phyloP scores from a whole-genome alignment of 2,113 vertebrate genomes.

The Dasyprocta punctata region DNA sequence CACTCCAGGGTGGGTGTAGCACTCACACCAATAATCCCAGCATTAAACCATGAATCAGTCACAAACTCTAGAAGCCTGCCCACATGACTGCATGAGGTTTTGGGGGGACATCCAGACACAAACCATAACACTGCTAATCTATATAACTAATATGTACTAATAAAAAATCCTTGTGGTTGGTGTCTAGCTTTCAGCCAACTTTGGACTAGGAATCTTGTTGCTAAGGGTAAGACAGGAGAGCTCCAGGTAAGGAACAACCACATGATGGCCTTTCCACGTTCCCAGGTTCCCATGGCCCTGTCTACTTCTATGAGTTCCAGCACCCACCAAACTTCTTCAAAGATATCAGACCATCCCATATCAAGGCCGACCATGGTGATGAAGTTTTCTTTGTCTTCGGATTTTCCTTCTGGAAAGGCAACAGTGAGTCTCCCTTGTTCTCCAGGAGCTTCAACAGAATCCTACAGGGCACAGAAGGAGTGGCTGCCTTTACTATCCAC shows the following conservation, averaged over 20 bases:
- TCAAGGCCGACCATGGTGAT: conserved; percentile 87
- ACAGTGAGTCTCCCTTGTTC: not conserved
- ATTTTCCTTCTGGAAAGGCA: conserved; percentile 79
- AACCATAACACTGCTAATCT: not conserved
- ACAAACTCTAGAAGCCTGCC: too few relatives aligned
- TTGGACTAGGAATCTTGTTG: not conserved
- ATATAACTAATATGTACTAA: not conserved
- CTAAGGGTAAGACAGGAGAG: not conserved
- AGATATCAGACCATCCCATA: conserved; percentile 84
- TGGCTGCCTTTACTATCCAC: not conserved
- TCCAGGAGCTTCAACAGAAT: not conserved
- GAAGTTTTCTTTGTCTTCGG: conserved; percentile 89
- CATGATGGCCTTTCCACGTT: not conserved
- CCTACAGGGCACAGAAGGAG: not conserved
- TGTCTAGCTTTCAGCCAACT: not conserved
- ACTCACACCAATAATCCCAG: too few relatives aligned
- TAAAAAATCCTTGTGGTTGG: not conserved
- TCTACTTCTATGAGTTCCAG: conserved; percentile 93
- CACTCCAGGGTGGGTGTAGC: too few relatives aligned
- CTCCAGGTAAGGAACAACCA: not conserved
- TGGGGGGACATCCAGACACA: too few relatives aligned
- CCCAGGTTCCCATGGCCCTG: conserved; percentile 86
- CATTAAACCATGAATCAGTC: too few relatives aligned
- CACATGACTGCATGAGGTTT: too few relatives aligned
- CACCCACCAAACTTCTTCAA: conserved; percentile 77